Percentiles rank a stretch among this genome's conserved stretches.
Conservation (phyloP, 2,888 invertebrate genomes). For the Drosophila anomelani region DNA sequence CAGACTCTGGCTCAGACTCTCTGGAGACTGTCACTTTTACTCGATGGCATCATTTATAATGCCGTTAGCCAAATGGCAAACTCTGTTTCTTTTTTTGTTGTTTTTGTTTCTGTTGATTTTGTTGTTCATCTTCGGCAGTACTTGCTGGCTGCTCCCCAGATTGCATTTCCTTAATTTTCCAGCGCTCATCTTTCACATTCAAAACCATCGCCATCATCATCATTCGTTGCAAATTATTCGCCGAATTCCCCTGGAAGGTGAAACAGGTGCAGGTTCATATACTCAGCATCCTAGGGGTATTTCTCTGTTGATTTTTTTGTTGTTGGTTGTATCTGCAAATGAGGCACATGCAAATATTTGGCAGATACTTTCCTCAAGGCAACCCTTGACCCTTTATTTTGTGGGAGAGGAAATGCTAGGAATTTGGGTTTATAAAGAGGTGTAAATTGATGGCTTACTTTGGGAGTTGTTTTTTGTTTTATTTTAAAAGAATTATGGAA, state of each 20-base stretch:
- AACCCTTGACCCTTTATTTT: constrained; percentile 30
- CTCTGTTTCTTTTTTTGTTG: background rate
- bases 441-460: background rate
- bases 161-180: constrained; percentile 74
- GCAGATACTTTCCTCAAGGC: background rate
- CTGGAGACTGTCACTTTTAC: constrained; percentile 70
- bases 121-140: constrained; percentile 41
- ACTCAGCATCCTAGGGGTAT: constrained; percentile 11
- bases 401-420: no score
- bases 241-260: constrained; percentile 36
- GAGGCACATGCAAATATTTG: constrained; percentile 20
- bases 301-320: background rate
- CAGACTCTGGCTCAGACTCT: constrained; percentile 2
- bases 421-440: background rate
- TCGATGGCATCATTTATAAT: constrained; percentile 73
- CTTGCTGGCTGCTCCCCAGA: constrained; percentile 48
- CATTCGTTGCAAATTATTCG: constrained; percentile 47
- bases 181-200: constrained; percentile 64
- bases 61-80: constrained; percentile 74
- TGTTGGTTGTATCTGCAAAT: background rate
- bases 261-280: constrained; percentile 48
- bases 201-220: constrained; percentile 53
- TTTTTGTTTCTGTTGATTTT: constrained; percentile 49
- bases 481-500: background rate
- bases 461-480: background rate